Evolutionary conservation across 2,113 vertebrate genomes (phyloP).

Genomic region (Aramus guarauna): DNA sequence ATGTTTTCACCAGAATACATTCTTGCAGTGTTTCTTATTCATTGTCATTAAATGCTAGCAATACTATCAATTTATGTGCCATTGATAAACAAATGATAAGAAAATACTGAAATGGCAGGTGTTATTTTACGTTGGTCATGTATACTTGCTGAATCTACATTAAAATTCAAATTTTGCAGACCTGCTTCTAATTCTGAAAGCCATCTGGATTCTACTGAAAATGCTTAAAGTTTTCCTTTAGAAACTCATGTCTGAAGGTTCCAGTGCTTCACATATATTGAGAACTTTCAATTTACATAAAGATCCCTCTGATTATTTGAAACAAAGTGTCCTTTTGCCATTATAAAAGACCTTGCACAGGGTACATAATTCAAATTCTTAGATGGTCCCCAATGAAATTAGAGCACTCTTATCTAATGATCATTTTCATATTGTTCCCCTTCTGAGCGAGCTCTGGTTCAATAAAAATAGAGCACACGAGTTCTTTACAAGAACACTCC

Average conservation of each 20-base stretch:
- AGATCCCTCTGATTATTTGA: neutral
- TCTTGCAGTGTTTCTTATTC: neutral
- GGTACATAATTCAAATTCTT: neutral
- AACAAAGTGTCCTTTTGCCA: neutral
- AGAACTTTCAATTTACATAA: neutral
- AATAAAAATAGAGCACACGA: neutral
- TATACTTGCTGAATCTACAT: neutral
- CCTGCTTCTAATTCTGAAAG: conserved; percentile 3
- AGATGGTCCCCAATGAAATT: neutral
- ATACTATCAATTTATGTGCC: neutral
- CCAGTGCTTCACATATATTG: neutral
- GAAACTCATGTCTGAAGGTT: neutral
- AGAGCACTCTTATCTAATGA: neutral
- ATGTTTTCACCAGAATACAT: neutral
- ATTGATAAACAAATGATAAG: neutral
- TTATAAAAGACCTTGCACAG: neutral
- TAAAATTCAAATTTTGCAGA: conserved; percentile 20
- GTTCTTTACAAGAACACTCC: neutral
- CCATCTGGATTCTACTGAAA: neutral
- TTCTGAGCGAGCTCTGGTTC: neutral
- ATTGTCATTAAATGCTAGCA: neutral
- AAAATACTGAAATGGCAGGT: conserved; percentile 4
- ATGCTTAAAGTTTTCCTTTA: neutral
- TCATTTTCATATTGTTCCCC: neutral
- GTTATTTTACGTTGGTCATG: neutral